Conservation (phyloP, 2,888 invertebrate genomes). For the Eristalinus sepulchralis region DNA sequence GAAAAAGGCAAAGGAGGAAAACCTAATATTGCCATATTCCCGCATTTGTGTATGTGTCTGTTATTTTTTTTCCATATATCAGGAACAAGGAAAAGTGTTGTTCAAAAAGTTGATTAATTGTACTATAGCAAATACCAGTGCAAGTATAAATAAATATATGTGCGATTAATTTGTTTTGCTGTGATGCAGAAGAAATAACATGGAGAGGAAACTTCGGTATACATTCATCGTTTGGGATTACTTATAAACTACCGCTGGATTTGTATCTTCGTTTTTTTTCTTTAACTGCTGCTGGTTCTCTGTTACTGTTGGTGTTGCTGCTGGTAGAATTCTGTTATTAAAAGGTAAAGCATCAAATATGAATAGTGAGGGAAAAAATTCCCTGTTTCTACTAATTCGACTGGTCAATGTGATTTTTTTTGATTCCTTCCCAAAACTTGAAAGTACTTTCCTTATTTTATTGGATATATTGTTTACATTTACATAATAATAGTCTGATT, state of each 20-base stretch:
- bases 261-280: background rate
- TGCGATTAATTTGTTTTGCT: background rate
- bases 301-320: background rate
- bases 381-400: background rate
- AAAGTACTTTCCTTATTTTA: background rate
- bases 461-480: background rate
- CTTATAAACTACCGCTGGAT: background rate
- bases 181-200: background rate
- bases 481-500: background rate
- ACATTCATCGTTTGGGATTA: background rate
- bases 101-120: background rate
- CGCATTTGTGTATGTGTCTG: constrained; percentile 19
- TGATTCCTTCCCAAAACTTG: background rate
- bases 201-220: background rate
- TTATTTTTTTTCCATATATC: background rate
- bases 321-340: background rate
- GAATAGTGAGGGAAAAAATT: background rate
- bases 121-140: background rate
- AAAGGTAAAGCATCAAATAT: background rate
- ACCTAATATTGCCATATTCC: constrained; percentile 15
- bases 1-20: background rate
- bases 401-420: background rate
- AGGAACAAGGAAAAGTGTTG: background rate
- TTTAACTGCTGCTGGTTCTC: background rate
- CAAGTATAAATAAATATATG: background rate